Conservation (phyloP, 1,140 invertebrate genomes). For the Homarus americanus region DNA sequence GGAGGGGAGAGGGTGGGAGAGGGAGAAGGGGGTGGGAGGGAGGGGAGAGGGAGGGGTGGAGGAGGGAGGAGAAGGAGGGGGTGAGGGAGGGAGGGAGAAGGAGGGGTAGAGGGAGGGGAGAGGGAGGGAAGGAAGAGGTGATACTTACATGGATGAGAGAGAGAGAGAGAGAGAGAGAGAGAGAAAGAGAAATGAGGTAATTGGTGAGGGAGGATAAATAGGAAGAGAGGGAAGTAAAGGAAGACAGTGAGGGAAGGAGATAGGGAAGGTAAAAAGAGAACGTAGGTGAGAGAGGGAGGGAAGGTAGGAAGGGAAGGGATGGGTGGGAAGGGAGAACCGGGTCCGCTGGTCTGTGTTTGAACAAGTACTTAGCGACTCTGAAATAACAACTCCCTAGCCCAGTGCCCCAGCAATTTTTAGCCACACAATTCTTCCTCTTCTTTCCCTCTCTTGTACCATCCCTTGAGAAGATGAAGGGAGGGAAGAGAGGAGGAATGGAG, state of each 20-base stretch:
- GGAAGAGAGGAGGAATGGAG: too few relatives aligned
- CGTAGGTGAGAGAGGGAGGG: neutral
- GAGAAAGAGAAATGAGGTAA: neutral
- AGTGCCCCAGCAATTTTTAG: neutral
- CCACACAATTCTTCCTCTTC: slow-evolving; percentile 1
- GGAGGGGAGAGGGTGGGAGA: neutral
- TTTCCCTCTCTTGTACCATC: neutral
- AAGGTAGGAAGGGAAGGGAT: neutral
- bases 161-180: slow-evolving; percentile 29
- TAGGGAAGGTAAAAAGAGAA: neutral
- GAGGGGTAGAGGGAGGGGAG: neutral
- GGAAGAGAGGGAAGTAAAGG: neutral
- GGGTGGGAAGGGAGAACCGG: neutral
- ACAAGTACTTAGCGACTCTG: slow-evolving; percentile 66
- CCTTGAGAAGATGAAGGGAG: too few relatives aligned
- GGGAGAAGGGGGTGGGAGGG: neutral
- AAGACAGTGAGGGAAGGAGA: neutral
- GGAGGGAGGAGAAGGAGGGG: too few relatives aligned
- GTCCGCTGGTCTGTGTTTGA: slow-evolving; percentile 45
- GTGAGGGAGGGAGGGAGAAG: neutral
- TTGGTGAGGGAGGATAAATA: too few relatives aligned
- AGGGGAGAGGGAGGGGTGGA: too few relatives aligned
- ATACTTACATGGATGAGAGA: neutral
- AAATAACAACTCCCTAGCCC: slow-evolving; percentile 47
- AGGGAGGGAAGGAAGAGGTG: neutral